Evolutionary conservation across 2,113 vertebrate genomes (phyloP).

Genomic region (Panthera uncia): DNA sequence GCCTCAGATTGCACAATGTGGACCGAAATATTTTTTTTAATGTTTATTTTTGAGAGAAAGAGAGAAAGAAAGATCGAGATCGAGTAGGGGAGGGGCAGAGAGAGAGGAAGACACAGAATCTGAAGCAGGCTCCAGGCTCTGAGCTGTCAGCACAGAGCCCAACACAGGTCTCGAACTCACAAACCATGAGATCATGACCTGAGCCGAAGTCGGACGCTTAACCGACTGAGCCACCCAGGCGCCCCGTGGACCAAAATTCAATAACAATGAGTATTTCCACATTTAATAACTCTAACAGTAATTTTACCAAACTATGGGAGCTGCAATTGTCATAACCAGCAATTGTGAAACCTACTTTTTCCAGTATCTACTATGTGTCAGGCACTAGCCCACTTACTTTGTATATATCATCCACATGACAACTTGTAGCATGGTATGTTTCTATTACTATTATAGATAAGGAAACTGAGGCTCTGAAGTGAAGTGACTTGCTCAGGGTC

Average conservation of each 20-base stretch:
- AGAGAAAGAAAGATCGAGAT: too few relatives aligned
- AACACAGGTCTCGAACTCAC: too few relatives aligned
- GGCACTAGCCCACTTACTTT: background rate
- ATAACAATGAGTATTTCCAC: background rate
- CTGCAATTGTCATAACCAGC: background rate
- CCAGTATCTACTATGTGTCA: background rate
- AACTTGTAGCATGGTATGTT: background rate
- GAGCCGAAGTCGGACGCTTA: too few relatives aligned
- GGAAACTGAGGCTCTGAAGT: background rate
- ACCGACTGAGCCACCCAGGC: too few relatives aligned
- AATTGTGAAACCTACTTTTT: background rate
- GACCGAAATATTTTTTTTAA: background rate
- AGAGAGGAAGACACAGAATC: too few relatives aligned
- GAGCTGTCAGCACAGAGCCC: too few relatives aligned
- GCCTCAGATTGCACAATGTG: background rate
- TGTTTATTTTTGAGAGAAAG: too few relatives aligned
- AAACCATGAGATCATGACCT: too few relatives aligned
- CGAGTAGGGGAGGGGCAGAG: too few relatives aligned
- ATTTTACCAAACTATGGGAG: background rate
- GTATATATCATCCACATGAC: background rate
- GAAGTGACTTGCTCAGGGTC: background rate
- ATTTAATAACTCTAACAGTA: background rate
- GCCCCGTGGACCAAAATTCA: background rate
- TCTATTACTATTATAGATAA: background rate
- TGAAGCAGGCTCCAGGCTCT: too few relatives aligned